Evolutionary conservation across 2,888 invertebrate species (phyloP).

Genomic region (Eurytoma californica): DNA sequence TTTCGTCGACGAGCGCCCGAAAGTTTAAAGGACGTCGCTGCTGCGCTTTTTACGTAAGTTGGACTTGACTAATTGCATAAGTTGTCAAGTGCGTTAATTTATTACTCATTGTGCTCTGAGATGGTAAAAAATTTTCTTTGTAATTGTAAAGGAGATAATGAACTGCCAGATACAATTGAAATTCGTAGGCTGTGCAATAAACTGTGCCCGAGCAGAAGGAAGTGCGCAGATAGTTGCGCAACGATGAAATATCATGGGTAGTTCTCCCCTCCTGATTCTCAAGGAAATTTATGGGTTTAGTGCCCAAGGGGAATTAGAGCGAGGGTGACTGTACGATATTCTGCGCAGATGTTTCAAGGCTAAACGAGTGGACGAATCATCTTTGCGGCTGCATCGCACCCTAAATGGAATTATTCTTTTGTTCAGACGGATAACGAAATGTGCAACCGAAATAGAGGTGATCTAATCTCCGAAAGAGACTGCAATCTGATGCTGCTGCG

Average conservation of each 20-base stretch:
- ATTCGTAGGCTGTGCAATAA: too few relatives aligned
- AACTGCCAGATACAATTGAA: too few relatives aligned
- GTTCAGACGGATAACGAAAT: neutral
- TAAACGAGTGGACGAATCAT: constrained; percentile 4
- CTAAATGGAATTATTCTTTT: constrained; percentile 18
- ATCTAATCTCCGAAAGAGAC: constrained; percentile 10
- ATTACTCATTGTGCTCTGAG: too few relatives aligned
- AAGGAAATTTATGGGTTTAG: constrained; percentile 11
- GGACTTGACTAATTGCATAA: too few relatives aligned
- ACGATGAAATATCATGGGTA: neutral
- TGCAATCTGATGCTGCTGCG: neutral
- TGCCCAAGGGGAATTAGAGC: neutral
- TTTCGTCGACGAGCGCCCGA: neutral
- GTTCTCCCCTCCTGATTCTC: neutral
- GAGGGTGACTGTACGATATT: neutral
- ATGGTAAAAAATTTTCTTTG: too few relatives aligned
- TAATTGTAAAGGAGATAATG: too few relatives aligned
- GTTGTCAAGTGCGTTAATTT: too few relatives aligned
- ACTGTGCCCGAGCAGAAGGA: neutral
- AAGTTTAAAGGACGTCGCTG: too few relatives aligned
- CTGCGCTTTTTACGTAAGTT: too few relatives aligned
- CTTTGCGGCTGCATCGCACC: neutral
- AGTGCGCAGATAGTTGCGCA: neutral
- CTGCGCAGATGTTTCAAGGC: constrained; percentile 38
- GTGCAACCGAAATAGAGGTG: constrained; percentile 34